Base-by-base conservation (phyloP, 2,888 invertebrate genomes). In the Cryptophagus acutangulus region DNA sequence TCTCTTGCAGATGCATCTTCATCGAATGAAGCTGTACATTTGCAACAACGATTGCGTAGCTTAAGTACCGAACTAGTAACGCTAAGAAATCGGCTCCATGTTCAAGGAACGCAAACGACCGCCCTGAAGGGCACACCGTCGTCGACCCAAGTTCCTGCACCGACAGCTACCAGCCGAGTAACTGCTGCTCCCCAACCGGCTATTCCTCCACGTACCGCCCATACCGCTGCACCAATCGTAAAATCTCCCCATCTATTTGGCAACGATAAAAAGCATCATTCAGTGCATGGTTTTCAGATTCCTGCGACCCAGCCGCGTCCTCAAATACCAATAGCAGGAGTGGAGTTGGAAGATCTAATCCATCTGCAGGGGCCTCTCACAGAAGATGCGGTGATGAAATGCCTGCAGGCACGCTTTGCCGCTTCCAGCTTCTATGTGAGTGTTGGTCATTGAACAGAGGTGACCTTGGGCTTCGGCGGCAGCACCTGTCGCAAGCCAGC, bases 1-100 rank as follows among this genome's bases (percentile, higher is more conserved):
- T n/a, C n/a, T n/a, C n/a, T n/a, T n/a, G n/a, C n/a, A 92, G 92
- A 92, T 86, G 91, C 91, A 60, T 89, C 91, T 60, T 91, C 90
- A 50, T 90, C 90, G 59, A 91, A 90, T 77, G 92, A 92, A 77
- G 91, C 91, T 57, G 91, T 90, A 61, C 91, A 91, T 70, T 75
- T 92, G 65, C 90, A 92, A 74, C 91, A 91, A 70, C 83, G 90
- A 57, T 77, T 92, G 65, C 84, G 89, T 65, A 91, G 87, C 70
- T 78, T 93, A 54, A 89, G 89, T 74, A 86, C 90, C 55, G 91
- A 92, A 75, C 75, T 93, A 75, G 89, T 91, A 66, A 91, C 91
- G 56, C 79, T 93, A 67, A 79, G 92, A 58, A 91, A 90, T 74
- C 82, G 89, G 54, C 77, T 92, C 65, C 89, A 90, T 74, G 89